Percentiles rank a stretch among this genome's conserved stretches.
Evolutionary conservation across 1,140 invertebrate genomes (phyloP).

Genomic region (Drosophila ogumai): DNA sequence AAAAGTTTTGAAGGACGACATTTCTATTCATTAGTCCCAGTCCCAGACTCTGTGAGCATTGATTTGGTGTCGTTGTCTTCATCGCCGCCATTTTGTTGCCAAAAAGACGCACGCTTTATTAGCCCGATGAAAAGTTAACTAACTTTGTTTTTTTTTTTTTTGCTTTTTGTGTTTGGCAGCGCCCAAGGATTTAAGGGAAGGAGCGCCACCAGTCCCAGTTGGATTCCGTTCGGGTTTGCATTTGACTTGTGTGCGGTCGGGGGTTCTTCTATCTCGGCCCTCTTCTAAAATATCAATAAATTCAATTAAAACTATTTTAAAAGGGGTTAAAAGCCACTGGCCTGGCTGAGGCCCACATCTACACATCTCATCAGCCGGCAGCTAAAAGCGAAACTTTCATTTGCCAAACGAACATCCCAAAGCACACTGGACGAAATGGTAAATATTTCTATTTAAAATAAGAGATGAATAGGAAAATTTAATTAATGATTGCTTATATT

Average conservation of each 20-base stretch:
- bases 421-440: slow-evolving; percentile 2
- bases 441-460: not conserved
- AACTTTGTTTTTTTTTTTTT: slow-evolving; percentile 53
- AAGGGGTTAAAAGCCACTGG: slow-evolving; percentile 56
- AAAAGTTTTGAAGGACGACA: slow-evolving; percentile 78
- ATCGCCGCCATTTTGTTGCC: slow-evolving; percentile 41
- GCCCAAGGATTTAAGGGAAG: slow-evolving; percentile 1
- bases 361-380: slow-evolving; percentile 26
- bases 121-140: slow-evolving; percentile 74
- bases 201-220: slow-evolving; percentile 6
- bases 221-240: slow-evolving; percentile 30
- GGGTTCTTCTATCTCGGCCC: not conserved
- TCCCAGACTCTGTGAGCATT: slow-evolving; percentile 46
- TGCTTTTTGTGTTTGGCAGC: slow-evolving; percentile 32
- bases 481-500: not conserved
- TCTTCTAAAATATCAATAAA: slow-evolving; percentile 60
- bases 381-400: slow-evolving; percentile 43
- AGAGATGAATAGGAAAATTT: not conserved
- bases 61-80: slow-evolving; percentile 58
- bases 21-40: slow-evolving; percentile 76
- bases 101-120: slow-evolving; percentile 73
- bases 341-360: slow-evolving; percentile 11
- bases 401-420: slow-evolving; percentile 40
- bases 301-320: slow-evolving; percentile 68
- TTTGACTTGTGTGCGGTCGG: slow-evolving; percentile 19